A percentile compares a stretch with the other conserved stretches of the same genome.
Conservation (phyloP, 2,113 vertebrate genomes). For the Melanotaenia duboulayi region DNA sequence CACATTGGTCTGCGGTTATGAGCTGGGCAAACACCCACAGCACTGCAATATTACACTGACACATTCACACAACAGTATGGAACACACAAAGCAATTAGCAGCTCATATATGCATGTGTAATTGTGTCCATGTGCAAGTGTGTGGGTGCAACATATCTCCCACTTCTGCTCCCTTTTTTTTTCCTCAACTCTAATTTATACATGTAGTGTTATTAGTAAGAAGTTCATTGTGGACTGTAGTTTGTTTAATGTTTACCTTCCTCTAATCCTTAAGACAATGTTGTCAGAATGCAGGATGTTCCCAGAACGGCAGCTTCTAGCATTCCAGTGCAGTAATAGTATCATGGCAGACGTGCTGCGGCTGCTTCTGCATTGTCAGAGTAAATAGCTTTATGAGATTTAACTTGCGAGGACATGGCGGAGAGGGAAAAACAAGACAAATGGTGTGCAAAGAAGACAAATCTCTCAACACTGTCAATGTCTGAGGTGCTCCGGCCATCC, state of each 20-base stretch:
- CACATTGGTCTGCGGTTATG: conserved; percentile 79
- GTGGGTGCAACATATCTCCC: conserved; percentile 48
- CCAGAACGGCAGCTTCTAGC: background rate
- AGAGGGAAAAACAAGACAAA: conserved; percentile 65
- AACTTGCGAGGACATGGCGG: conserved; percentile 43
- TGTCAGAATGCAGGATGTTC: conserved; percentile 17
- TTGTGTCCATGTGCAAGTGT: conserved; percentile 13
- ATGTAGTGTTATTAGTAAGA: conserved; percentile 61
- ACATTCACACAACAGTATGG: conserved; percentile 66
- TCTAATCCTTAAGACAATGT: conserved; percentile 30
- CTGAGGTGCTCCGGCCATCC: conserved; percentile 64
- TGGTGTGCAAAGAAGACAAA: conserved; percentile 69
- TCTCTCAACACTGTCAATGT: conserved; percentile 62
- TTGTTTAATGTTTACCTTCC: conserved; percentile 47
- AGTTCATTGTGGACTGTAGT: conserved; percentile 49
- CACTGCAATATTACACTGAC: conserved; percentile 74
- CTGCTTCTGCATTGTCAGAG: conserved; percentile 21
- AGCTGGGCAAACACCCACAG: conserved; percentile 78
- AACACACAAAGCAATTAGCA: conserved; percentile 82
- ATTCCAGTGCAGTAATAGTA: conserved; percentile 1
- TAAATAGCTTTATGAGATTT: conserved; percentile 54
- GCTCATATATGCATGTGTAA: conserved; percentile 58
- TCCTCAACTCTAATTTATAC: conserved; percentile 54
- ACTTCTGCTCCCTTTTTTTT: conserved; percentile 42
- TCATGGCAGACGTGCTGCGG: background rate